Percentiles rank a stretch among this genome's conserved stretches.
phyloP scores from a whole-genome alignment of 2,888 invertebrate species.

The Torymus texanus region DNA sequence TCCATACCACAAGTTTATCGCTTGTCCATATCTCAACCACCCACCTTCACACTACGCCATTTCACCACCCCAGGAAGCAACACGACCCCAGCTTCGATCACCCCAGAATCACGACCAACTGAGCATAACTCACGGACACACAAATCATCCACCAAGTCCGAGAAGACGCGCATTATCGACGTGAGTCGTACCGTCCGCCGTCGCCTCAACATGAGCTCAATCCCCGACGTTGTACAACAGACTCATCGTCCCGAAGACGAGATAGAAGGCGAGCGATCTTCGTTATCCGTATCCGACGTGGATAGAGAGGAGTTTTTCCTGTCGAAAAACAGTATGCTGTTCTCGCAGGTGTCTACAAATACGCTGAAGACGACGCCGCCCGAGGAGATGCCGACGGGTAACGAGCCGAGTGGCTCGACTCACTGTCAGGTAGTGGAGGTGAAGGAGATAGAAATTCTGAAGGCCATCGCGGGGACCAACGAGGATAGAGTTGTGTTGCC shows the following conservation, averaged over 20 bases:
- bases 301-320: constrained; percentile 74
- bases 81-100: constrained; percentile 34
- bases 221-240: constrained; percentile 63
- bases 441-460: constrained; percentile 82
- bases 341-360: constrained; percentile 82
- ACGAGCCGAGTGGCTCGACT: constrained; percentile 45
- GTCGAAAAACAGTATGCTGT: constrained; percentile 82
- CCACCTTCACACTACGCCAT: too few species aligned
- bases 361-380: constrained; percentile 60
- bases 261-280: constrained; percentile 59
- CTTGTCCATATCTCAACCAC: not conserved
- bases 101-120: constrained; percentile 64
- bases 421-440: constrained; percentile 80
- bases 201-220: constrained; percentile 76
- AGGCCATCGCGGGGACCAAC: constrained; percentile 78
- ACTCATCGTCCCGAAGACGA: constrained; percentile 1
- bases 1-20: not conserved
- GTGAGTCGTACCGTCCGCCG: constrained; percentile 81
- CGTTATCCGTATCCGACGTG: constrained; percentile 54
- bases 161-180: constrained; percentile 77
- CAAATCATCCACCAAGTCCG: constrained; percentile 66
- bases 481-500: constrained; percentile 72
- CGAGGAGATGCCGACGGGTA: constrained; percentile 57
- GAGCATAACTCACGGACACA: constrained; percentile 63
- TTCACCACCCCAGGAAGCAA: constrained; percentile 2